Conservation (phyloP, 2,888 invertebrate genomes). For the Heliconius sara region DNA sequence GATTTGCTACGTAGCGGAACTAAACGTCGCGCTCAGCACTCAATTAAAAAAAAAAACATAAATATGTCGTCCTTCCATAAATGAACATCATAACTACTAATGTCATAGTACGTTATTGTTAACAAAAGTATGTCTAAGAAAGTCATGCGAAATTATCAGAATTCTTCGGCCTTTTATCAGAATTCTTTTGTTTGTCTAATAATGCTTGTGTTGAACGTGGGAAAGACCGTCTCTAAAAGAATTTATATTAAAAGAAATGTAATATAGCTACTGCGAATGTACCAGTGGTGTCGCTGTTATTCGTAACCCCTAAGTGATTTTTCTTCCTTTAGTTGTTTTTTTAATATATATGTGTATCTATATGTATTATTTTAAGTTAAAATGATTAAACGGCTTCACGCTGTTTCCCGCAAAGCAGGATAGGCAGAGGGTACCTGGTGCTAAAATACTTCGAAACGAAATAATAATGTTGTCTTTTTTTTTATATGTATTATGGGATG, state of each 20-base stretch:
- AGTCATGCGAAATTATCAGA: constrained; percentile 25
- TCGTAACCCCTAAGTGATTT: background rate
- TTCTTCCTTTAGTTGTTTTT: background rate
- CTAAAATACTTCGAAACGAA: too few relatives aligned
- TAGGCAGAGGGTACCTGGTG: too few relatives aligned
- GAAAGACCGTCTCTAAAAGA: constrained; percentile 5
- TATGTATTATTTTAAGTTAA: background rate
- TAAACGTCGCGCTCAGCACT: background rate
- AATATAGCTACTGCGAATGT: constrained; percentile 12
- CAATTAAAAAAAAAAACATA: background rate
- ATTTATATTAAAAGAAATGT: constrained; percentile 21
- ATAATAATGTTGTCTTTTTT: too few relatives aligned
- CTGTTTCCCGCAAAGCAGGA: too few relatives aligned
- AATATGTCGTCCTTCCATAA: background rate
- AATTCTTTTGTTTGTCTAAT: constrained; percentile 3
- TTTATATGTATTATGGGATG: too few relatives aligned
- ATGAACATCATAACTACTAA: background rate
- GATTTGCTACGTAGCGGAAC: background rate
- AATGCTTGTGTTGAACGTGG: constrained; percentile 10
- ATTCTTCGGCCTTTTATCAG: constrained; percentile 11
- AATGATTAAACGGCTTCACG: too few relatives aligned
- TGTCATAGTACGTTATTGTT: background rate
- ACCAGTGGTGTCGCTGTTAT: background rate
- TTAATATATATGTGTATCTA: background rate
- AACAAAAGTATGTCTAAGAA: constrained; percentile 6